Evolutionary conservation across 2,797 vertebrate species (phyloP), one percentile per base, ranked within the genome.

Genomic region (Periophthalmus magnuspinnatus): DNA sequence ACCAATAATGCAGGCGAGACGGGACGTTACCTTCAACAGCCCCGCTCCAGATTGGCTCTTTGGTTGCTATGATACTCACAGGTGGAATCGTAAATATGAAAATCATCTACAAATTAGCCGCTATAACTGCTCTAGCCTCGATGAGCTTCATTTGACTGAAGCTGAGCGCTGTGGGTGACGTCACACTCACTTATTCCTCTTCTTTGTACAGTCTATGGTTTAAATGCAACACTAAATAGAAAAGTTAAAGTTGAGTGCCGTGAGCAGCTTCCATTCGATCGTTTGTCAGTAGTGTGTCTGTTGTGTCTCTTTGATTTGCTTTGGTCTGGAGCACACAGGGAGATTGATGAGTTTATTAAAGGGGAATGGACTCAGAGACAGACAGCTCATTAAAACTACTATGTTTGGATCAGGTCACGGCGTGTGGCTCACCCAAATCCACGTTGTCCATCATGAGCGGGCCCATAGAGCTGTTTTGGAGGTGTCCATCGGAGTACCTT

Each of bases 321-420:
- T 48, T 24, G 72, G 81, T 75, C 82, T 70, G 75, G 33, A 76
- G 82, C 73, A 5, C 81, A 86, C 83, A 89, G 84, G 74, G 84
- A 91, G 89, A 92, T 87, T 88, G 90, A 91, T 92, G 88, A 85
- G 72, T 75, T 88, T 89, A 87, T 92, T 91, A 90, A 86, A 85
- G 73, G 81, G 77, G 82, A 84, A 90, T 70, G 68, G 85, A 87
- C 84, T 85, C 72, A 19, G 73, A 82, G 81, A 84, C 76, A 82
- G 78, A 87, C 74, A 80, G 74, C 76, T 86, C 79, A 87, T 87
- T 91, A 89, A 81, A 89, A 79, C 83, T 57, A 70, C 71, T 75
- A 74, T 63, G 56, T 81, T 86, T 60, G 71, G 55, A 84, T 60
- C 84, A 81, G 84, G 85, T 81, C 83, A 86, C 48, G 47, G 9